These are phyloP conservation scores for Apostichopus parvimensis DNA, from an alignment of 35 echinoderm and acorn worm species.

Conservation along the genomic window DNA sequence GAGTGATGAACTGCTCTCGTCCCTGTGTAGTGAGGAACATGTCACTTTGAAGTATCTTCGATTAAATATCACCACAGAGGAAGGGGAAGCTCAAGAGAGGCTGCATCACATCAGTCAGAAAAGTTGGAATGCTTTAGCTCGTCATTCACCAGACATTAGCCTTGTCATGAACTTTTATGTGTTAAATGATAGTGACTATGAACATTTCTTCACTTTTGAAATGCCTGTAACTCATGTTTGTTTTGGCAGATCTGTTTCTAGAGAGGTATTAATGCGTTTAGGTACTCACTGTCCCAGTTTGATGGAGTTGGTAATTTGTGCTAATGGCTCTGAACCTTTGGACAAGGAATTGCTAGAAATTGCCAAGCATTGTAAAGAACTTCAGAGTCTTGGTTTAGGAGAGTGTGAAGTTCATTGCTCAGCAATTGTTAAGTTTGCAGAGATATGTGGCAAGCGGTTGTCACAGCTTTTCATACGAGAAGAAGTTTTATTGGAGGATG, in stretches of 20 bases:
- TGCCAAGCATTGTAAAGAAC: slow-evolving; percentile 60
- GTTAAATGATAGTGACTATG: slow-evolving; percentile 63
- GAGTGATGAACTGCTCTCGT: slow-evolving; percentile 72
- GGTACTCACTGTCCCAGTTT: slow-evolving; percentile 64
- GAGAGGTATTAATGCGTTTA: slow-evolving; percentile 65
- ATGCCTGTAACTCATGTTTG: slow-evolving; percentile 77
- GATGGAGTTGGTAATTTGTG: slow-evolving; percentile 76
- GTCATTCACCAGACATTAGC: slow-evolving; percentile 64
- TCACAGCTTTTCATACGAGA: slow-evolving; percentile 71
- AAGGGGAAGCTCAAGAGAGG: slow-evolving; percentile 1
- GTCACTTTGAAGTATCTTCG: slow-evolving; percentile 73
- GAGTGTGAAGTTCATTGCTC: slow-evolving; percentile 80
- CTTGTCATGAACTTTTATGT: slow-evolving; percentile 83
- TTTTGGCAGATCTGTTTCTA: slow-evolving; percentile 79
- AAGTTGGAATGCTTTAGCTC: slow-evolving; percentile 77
- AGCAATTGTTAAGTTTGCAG: slow-evolving; percentile 60
- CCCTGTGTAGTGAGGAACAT: slow-evolving; percentile 73
- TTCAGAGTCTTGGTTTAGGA: slow-evolving; percentile 74
- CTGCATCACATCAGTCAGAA: slow-evolving; percentile 62
- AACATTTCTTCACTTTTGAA: slow-evolving; percentile 67
- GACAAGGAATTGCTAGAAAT: slow-evolving; percentile 72
- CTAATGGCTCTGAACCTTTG: slow-evolving; percentile 67
- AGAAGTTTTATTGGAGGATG: slow-evolving; percentile 73
- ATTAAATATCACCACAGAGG: slow-evolving; percentile 58
- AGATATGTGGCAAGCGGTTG: slow-evolving; percentile 68